These are phyloP conservation scores for Blastobasis adustella DNA, from an alignment of 2,888 invertebrate genomes.

Conservation along the genomic window DNA sequence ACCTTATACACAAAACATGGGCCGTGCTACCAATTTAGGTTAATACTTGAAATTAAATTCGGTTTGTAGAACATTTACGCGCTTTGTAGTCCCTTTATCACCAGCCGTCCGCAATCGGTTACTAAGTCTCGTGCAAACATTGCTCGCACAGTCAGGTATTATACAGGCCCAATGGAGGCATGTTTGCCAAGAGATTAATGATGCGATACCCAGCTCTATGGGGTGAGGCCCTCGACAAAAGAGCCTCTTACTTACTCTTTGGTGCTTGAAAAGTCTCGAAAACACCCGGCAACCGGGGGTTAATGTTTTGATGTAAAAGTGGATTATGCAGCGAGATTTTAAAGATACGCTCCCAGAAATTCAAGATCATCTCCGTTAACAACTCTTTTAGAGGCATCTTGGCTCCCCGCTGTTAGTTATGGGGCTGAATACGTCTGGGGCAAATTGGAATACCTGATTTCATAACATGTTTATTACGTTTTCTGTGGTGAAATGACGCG, in stretches of 20 bases:
- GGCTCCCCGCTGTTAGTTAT: too few species aligned
- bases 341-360: too few species aligned
- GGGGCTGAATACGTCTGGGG: too few species aligned
- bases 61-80: background rate
- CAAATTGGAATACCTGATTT: too few species aligned
- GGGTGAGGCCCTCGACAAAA: slow-evolving; percentile 55
- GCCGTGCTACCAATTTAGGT: too few species aligned
- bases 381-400: too few species aligned
- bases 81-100: background rate
- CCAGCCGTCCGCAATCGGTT: background rate
- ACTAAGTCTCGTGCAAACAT: background rate
- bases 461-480: too few species aligned
- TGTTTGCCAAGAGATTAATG: slow-evolving; percentile 67
- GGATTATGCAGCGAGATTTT: background rate
- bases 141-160: background rate
- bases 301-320: slow-evolving; percentile 9
- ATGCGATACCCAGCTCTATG: slow-evolving; percentile 54
- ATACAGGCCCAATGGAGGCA: slow-evolving; percentile 17
- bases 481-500: too few species aligned
- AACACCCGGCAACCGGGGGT: slow-evolving; percentile 24
- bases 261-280: slow-evolving; percentile 48
- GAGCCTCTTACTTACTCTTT: slow-evolving; percentile 63
- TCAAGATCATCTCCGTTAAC: too few species aligned
- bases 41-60: background rate
- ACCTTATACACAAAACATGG: too few species aligned